These are phyloP conservation scores for Epinephelus fuscoguttatus DNA, from an alignment of 2,113 vertebrate genomes.

Conservation along the genomic window DNA sequence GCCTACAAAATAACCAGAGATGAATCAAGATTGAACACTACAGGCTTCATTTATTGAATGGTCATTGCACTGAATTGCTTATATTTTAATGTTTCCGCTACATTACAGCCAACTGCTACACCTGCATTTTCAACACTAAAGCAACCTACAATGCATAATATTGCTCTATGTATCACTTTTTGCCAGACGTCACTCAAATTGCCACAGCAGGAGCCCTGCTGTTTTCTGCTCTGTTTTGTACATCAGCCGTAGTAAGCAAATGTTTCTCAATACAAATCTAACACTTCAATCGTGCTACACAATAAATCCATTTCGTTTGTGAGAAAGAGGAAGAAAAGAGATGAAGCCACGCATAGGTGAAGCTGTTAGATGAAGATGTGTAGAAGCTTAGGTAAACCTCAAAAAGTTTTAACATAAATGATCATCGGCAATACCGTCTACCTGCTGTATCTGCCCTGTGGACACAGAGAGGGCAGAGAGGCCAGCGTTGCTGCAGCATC, in stretches of 20 bases:
- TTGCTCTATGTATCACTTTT: conserved; percentile 55
- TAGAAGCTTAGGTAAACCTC: conserved; percentile 7
- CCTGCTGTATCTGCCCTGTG: conserved; percentile 4
- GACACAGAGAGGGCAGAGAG: conserved; percentile 15
- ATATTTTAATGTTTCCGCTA: conserved; percentile 34
- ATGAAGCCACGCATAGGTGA: not conserved
- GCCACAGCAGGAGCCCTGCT: conserved; percentile 40
- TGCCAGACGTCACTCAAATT: conserved; percentile 57
- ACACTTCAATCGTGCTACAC: not conserved
- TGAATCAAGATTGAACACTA: conserved; percentile 20
- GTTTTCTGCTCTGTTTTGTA: conserved; percentile 51
- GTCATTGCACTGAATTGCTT: conserved; percentile 32
- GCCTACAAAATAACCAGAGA: not conserved
- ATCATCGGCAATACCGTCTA: not conserved
- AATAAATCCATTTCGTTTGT: conserved; percentile 13
- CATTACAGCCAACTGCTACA: conserved; percentile 3
- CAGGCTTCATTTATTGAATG: conserved; percentile 25
- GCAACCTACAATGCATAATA: conserved; percentile 28
- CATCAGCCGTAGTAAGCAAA: conserved; percentile 29
- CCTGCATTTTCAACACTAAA: conserved; percentile 36
- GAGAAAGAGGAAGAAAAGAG: not conserved
- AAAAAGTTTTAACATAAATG: not conserved
- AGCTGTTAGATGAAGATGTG: conserved; percentile 2
- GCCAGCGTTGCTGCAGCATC: conserved; percentile 26
- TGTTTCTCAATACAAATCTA: conserved; percentile 32